phyloP scores from a whole-genome alignment of 2,888 invertebrate genomes.

The Polyploca ridens region DNA sequence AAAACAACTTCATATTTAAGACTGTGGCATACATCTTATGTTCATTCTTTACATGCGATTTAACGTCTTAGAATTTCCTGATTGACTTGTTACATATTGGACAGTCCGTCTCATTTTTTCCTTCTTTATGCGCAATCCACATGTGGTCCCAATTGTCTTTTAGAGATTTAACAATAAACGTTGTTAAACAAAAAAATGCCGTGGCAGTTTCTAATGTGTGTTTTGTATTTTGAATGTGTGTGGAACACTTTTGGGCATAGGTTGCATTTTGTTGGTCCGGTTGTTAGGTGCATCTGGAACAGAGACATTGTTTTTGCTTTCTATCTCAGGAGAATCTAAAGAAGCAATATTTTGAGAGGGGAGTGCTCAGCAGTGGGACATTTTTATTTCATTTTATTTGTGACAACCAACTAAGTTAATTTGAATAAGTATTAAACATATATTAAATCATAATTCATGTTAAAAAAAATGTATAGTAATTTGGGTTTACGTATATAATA shows the following conservation, averaged over 20 bases:
- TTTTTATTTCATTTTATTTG: too few relatives aligned
- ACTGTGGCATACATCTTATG: background rate
- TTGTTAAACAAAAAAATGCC: conserved; percentile 30
- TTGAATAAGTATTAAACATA: too few relatives aligned
- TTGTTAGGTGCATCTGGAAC: conserved; percentile 40
- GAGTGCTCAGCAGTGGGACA: too few relatives aligned
- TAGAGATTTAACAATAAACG: conserved; percentile 28
- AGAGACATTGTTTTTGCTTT: background rate
- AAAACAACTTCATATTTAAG: background rate
- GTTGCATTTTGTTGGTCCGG: conserved; percentile 36
- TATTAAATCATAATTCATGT: too few relatives aligned
- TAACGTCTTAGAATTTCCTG: conserved; percentile 49
- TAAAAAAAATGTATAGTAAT: too few relatives aligned
- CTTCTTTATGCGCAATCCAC: conserved; percentile 50
- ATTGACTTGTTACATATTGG: conserved; percentile 46
- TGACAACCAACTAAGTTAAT: too few relatives aligned
- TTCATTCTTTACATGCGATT: conserved; percentile 32
- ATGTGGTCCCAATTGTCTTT: conserved; percentile 57
- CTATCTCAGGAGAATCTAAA: too few relatives aligned
- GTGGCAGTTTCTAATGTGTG: conserved; percentile 35
- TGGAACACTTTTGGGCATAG: conserved; percentile 43
- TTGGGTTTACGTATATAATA: too few relatives aligned
- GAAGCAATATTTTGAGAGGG: too few relatives aligned
- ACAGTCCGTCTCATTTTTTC: conserved; percentile 52
- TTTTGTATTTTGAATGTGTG: conserved; percentile 26